Evolutionary conservation across 2,888 invertebrate genomes (phyloP).

Genomic region (Margaritifera margaritifera): DNA sequence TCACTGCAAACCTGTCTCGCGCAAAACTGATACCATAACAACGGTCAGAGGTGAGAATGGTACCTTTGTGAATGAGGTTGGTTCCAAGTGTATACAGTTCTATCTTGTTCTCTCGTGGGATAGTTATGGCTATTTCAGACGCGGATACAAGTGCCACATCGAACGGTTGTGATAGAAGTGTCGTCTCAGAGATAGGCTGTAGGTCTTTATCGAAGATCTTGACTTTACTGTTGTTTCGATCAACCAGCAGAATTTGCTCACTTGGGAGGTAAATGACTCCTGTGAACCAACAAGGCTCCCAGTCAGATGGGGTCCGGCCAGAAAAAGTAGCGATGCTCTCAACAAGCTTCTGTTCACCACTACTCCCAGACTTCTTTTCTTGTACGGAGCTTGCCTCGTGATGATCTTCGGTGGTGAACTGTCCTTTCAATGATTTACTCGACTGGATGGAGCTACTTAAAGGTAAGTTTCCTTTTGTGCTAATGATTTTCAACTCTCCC

Average conservation of each 20-base stretch:
- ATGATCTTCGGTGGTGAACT: neutral
- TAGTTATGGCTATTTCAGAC: slow-evolving; percentile 33
- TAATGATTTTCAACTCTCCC: slow-evolving; percentile 31
- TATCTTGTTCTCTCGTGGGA: slow-evolving; percentile 39
- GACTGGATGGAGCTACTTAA: neutral
- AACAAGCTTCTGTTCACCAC: slow-evolving; percentile 10
- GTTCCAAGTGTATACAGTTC: slow-evolving; percentile 24
- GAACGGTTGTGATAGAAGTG: slow-evolving; percentile 38
- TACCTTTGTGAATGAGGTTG: slow-evolving; percentile 16
- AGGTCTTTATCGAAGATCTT: slow-evolving; percentile 32
- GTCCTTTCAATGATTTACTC: neutral
- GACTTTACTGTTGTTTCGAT: slow-evolving; percentile 42
- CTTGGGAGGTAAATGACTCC: slow-evolving; percentile 36
- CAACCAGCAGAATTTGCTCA: slow-evolving; percentile 33
- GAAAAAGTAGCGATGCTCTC: slow-evolving; percentile 11
- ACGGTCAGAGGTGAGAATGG: slow-evolving; percentile 29
- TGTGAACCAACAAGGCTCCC: slow-evolving; percentile 41
- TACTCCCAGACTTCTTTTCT: slow-evolving; percentile 29
- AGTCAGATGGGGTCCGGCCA: slow-evolving; percentile 31
- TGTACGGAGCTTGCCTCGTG: slow-evolving; percentile 24
- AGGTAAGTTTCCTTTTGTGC: slow-evolving; percentile 19
- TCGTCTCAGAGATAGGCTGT: slow-evolving; percentile 23
- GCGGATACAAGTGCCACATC: slow-evolving; percentile 27
- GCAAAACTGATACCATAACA: slow-evolving; percentile 42
- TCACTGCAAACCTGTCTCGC: slow-evolving; percentile 29